These are phyloP conservation scores for Neuroterus valhalla DNA, from an alignment of 1,140 invertebrate genomes.

Conservation along the genomic window DNA sequence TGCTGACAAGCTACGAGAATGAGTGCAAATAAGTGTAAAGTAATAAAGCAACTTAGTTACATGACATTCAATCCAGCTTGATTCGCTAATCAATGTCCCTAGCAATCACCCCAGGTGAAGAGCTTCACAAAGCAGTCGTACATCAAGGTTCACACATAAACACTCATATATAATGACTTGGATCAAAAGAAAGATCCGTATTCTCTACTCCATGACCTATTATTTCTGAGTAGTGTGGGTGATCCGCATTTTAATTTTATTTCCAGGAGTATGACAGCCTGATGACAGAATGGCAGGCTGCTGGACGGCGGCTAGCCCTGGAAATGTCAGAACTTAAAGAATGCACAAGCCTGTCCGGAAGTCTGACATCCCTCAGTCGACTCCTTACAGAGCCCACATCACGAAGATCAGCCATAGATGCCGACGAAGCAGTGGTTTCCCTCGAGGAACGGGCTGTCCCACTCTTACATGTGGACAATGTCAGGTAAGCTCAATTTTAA, in stretches of 20 bases:
- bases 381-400: conserved; percentile 68
- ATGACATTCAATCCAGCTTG: too few relatives aligned
- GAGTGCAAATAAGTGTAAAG: too few relatives aligned
- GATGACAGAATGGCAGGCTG: conserved; percentile 72
- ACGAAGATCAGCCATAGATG: conserved; percentile 69
- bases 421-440: conserved; percentile 63
- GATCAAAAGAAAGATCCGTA: too few relatives aligned
- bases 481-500: conserved; percentile 56
- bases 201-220: too few relatives aligned
- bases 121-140: too few relatives aligned
- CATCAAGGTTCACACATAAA: too few relatives aligned
- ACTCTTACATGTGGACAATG: conserved; percentile 66
- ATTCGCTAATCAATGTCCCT: too few relatives aligned
- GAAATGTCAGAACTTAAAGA: conserved; percentile 73
- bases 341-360: conserved; percentile 66
- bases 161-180: too few relatives aligned
- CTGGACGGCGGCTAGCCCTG: conserved; percentile 69
- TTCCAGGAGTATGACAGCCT: conserved; percentile 71
- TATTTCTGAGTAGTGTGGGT: background rate
- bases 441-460: conserved; percentile 69
- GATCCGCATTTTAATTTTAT: conserved; percentile 40
- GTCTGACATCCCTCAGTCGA: conserved; percentile 70
- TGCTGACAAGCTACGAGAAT: too few relatives aligned
- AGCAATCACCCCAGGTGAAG: too few relatives aligned
- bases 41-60: too few relatives aligned